Percentiles rank a stretch among this genome's conserved stretches.
These are phyloP conservation scores for Pluvianellus socialis DNA, from an alignment of 2,113 vertebrate species.

Conservation along the genomic window DNA sequence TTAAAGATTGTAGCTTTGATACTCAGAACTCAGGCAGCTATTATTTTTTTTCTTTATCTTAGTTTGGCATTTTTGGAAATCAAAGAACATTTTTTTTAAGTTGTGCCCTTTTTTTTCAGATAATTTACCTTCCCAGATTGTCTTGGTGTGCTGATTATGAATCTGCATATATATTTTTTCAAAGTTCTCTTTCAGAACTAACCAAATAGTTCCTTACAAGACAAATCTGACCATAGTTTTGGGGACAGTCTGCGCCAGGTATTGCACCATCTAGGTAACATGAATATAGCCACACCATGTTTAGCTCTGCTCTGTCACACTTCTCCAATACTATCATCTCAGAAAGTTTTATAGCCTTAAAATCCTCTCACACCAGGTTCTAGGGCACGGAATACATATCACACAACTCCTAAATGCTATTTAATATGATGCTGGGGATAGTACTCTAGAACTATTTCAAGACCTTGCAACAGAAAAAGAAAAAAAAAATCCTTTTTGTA, in stretches of 20 bases:
- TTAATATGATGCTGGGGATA: background rate
- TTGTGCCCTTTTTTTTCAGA: background rate
- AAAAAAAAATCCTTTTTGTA: background rate
- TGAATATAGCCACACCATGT: background rate
- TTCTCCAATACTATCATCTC: background rate
- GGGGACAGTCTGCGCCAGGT: rapidly evolving
- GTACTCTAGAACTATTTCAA: background rate
- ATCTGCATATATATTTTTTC: background rate
- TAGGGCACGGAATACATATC: background rate
- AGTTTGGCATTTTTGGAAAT: background rate
- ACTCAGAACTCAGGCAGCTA: background rate
- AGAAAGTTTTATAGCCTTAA: background rate
- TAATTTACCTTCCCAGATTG: background rate
- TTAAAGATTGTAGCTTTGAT: background rate
- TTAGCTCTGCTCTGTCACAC: background rate
- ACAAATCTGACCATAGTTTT: background rate
- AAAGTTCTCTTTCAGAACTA: background rate
- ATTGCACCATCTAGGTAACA: background rate
- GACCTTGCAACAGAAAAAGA: background rate
- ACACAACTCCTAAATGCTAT: background rate
- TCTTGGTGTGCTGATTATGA: background rate
- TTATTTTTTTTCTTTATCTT: background rate
- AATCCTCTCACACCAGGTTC: background rate
- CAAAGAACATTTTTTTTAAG: background rate
- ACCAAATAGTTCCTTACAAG: background rate